Base-by-base conservation (phyloP, 2,797 vertebrate species). In the Lithobates sylvaticus region DNA sequence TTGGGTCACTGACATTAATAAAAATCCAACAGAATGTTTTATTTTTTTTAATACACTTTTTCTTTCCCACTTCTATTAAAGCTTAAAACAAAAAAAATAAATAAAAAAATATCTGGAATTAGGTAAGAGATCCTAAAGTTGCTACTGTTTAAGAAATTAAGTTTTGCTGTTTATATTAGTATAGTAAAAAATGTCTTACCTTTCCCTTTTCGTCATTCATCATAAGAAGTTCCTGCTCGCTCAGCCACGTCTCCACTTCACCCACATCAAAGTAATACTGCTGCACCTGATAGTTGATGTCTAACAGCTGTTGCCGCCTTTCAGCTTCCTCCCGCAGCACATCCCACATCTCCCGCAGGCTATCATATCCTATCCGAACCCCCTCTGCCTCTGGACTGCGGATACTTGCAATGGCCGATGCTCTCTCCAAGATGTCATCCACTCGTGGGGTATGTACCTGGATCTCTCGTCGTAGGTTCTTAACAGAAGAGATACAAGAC, bases 201-300 rank as follows among this genome's bases (percentile, higher is more conserved):
- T 99, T 99, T 74, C 97, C 98, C 90, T 96, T 98, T 91, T 99
- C 97, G 83, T 99, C 96, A 34, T 95, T 97, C 97, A 99, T 98
- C 96, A 99, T 94, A 80, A 98, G 96, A 85, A 99, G 95, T 92
- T 99, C 98, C 87, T 99, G 97, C 90, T 99, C 97, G 0, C 97
- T 97, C 82, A 99, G 93, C 98, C 98, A 98, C 34, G 97, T 93
- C 92, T 99, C 97, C 90, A 97, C 97, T 90, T 99, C 97, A 0
- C 95, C 95, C 6, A 96, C 95, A 64, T 99, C 98, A 0, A 97
- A 97, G 94, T 96, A 97, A 90, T 97, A 99, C 89, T 98, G 98
- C 90, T 99, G 96, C 72, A 97, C 96, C 87, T 97, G 97, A 93
- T 96, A 98, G 94, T 97, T 96, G 88, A 96, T 95, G 0, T 98